Percentiles rank a stretch among this genome's conserved stretches.
These are phyloP conservation scores for Bruchidius siliquastri DNA, from an alignment of 2,888 invertebrate species.

Conservation along the genomic window DNA sequence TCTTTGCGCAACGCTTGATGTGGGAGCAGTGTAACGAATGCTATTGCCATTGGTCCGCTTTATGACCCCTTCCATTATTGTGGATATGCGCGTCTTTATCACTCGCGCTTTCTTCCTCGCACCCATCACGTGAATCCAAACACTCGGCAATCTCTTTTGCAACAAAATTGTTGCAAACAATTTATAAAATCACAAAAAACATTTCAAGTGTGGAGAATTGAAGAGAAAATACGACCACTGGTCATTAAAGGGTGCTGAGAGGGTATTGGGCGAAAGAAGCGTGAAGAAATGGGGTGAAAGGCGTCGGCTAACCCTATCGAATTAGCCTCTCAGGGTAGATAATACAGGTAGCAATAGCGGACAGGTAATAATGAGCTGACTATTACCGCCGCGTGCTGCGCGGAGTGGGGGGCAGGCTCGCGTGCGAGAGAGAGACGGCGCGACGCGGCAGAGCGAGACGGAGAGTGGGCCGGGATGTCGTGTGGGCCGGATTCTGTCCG, in stretches of 20 bases:
- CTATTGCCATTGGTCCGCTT: conserved; percentile 58
- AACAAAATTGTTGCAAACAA: conserved; percentile 9
- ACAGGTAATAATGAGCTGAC: conserved; percentile 44
- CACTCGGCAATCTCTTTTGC: conserved; percentile 11
- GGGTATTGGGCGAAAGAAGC: neutral
- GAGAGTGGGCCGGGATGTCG: conserved; percentile 48
- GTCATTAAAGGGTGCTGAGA: neutral
- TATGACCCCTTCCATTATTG: conserved; percentile 45
- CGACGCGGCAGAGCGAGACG: conserved; percentile 39
- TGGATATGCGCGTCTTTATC: conserved; percentile 29
- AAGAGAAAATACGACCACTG: neutral
- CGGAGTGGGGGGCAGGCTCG: conserved; percentile 42
- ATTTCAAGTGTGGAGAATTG: neutral
- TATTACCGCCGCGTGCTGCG: conserved; percentile 41
- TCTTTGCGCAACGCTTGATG: conserved; percentile 46
- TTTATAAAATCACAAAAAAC: neutral
- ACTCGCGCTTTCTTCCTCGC: conserved; percentile 11
- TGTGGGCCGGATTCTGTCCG: conserved; percentile 58
- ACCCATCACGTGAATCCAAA: conserved; percentile 1
- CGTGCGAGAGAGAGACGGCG: conserved; percentile 38
- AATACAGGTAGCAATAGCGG: conserved; percentile 45
- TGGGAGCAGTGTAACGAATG: conserved; percentile 55
- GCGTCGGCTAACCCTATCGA: conserved; percentile 24
- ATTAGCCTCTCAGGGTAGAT: conserved; percentile 25
- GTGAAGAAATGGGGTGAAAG: conserved; percentile 13